phyloP scores from a whole-genome alignment of 2,888 invertebrate species.

The Conus canariensis region DNA sequence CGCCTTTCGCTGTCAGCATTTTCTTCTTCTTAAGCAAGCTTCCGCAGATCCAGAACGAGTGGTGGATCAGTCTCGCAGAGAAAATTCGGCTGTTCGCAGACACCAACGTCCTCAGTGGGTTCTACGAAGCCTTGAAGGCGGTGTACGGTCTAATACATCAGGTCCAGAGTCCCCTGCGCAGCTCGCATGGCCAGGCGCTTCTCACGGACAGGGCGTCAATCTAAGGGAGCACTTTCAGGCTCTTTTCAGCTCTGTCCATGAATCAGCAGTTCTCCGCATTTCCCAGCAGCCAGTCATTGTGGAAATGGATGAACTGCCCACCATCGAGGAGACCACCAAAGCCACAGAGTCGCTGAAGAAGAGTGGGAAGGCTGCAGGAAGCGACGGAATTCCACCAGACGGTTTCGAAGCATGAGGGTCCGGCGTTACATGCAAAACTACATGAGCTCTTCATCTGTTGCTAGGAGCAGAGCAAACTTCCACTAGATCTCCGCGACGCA shows the following conservation, averaged over 20 bases:
- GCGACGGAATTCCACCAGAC: neutral
- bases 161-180: neutral
- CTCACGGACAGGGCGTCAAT: neutral
- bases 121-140: neutral
- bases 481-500: conserved; percentile 15
- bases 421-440: neutral
- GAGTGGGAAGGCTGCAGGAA: neutral
- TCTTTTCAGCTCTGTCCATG: neutral
- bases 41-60: too few species aligned
- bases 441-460: neutral
- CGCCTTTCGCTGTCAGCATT: too few species aligned
- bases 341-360: neutral
- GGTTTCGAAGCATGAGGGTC: neutral
- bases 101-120: neutral
- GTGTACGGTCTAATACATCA: neutral
- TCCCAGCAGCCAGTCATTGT: neutral
- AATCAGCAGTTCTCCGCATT: neutral
- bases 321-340: neutral
- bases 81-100: neutral
- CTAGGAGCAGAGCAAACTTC: neutral
- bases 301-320: neutral
- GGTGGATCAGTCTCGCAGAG: too few species aligned
- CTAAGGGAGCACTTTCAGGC: neutral
- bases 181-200: neutral
- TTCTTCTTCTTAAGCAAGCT: too few species aligned